Evolutionary conservation across 2,797 vertebrate genomes (phyloP), one percentile per base, ranked within the genome.

Genomic region (Columba guinea): DNA sequence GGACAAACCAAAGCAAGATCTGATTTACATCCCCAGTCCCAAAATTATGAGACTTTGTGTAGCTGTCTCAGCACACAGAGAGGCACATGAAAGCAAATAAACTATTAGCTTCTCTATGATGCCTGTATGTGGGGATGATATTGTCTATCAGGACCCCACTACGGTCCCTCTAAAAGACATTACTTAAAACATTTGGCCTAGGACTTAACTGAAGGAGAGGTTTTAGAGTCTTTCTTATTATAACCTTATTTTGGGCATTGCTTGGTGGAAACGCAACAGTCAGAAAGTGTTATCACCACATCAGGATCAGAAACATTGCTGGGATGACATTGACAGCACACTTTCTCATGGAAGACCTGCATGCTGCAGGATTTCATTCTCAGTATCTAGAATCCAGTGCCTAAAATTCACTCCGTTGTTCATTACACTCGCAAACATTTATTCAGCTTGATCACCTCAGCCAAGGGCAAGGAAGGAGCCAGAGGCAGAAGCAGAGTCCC

Each of bases 1-100:
- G 60, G 65, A 48, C 49, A 55, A 84, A 51, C 15, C 30, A 26
- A 65, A 79, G 34, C 0, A 4, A 73, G 82, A 78, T 46, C n/a
- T 2, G 1, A 34, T 0, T 7, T 0, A 0, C 7, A 26, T 13
- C 17, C 49, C 30, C 13, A 67, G 0, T 24, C 22, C 52, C 59
- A 23, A 39, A 39, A 10, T 56, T 15, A 3, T 3, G 52, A 51
- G 59, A 19, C 30, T 88, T 30, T 35, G 41, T 3, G 5, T 3
- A 64, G 49, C 70, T 51, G 32, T 39, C 41, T 68, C 55, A 44
- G 74, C 32, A 65, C 52, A 55, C 32, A 52, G 58, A 13, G 1
- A 39, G 53, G 58, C 18, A 41, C 15, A 21, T 11, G 11, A 58
- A 64, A 64, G 51, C 23, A 28, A 91, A 85, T 2, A 34, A 39